phyloP scores from a whole-genome alignment of 1,140 invertebrate genomes.

The Bombus breviceps region DNA sequence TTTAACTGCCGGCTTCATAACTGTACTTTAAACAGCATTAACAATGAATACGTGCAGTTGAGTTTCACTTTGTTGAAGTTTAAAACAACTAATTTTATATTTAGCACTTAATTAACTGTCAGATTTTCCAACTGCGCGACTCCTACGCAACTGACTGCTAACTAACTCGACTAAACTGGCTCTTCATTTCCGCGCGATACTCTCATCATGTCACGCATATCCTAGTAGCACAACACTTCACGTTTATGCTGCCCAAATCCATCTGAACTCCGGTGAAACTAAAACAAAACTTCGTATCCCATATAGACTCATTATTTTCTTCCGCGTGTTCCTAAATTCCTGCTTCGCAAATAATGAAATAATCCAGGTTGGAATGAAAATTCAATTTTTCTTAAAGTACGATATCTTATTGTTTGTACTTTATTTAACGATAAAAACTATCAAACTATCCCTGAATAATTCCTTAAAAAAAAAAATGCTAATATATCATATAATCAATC shows the following conservation, averaged over 20 bases:
- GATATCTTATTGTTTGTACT: too few relatives aligned
- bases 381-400: too few relatives aligned
- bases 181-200: not conserved
- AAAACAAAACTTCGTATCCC: not conserved
- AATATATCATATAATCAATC: too few relatives aligned
- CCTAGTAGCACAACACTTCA: not conserved
- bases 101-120: not conserved
- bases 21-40: not conserved
- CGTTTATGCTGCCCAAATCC: not conserved
- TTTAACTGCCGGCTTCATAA: not conserved
- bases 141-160: not conserved
- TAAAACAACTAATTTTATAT: not conserved
- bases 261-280: not conserved
- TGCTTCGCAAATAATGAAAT: too few relatives aligned
- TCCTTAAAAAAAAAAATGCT: too few relatives aligned
- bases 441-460: too few relatives aligned
- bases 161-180: slow-evolving; percentile 1
- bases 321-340: too few relatives aligned
- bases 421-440: too few relatives aligned
- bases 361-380: too few relatives aligned
- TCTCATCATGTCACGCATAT: not conserved
- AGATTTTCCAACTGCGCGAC: not conserved
- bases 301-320: not conserved
- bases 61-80: not conserved
- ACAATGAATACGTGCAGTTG: not conserved